Percentiles rank a stretch among this genome's conserved stretches.
These are phyloP conservation scores for Nycticebus coucang DNA, from an alignment of 2,113 vertebrate genomes.

Conservation along the genomic window DNA sequence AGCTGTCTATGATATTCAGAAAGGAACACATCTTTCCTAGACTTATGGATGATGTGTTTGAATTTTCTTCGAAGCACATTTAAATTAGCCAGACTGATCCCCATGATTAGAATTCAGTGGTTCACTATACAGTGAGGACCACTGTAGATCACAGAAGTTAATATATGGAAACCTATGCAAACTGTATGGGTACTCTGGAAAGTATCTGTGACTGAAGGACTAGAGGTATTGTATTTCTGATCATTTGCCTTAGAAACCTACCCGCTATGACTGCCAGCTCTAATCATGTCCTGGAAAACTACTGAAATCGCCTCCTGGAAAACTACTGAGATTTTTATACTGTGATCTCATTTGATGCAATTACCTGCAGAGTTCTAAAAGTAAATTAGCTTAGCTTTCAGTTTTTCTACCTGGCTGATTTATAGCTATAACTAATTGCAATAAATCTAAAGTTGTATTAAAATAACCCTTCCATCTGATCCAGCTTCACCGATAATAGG, in stretches of 20 bases:
- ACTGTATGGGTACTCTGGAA: background rate
- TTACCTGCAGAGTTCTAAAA: slow-evolving; percentile 50
- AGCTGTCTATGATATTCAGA: background rate
- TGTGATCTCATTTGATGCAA: slow-evolving; percentile 28
- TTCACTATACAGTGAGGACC: background rate
- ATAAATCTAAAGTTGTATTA: slow-evolving; percentile 23
- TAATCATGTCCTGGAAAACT: slow-evolving; percentile 59
- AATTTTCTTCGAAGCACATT: slow-evolving; percentile 18
- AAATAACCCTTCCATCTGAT: background rate
- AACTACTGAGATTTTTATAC: slow-evolving; percentile 4
- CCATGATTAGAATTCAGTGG: background rate
- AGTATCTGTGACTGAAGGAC: background rate
- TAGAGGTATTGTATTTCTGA: background rate
- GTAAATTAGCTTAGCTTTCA: slow-evolving; percentile 55
- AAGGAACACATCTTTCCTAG: background rate
- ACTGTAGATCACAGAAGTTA: background rate
- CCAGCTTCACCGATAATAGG: background rate
- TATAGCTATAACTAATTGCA: slow-evolving; percentile 21
- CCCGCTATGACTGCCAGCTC: background rate
- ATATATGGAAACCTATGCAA: background rate
- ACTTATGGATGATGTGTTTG: background rate
- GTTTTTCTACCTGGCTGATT: slow-evolving; percentile 42
- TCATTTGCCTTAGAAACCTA: background rate
- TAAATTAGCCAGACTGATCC: slow-evolving; percentile 2
- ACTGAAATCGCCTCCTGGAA: slow-evolving; percentile 16